A percentile compares a stretch with the other conserved stretches of the same genome.
Conservation (phyloP, 2,888 invertebrate genomes). For the Tipula vernalis region DNA sequence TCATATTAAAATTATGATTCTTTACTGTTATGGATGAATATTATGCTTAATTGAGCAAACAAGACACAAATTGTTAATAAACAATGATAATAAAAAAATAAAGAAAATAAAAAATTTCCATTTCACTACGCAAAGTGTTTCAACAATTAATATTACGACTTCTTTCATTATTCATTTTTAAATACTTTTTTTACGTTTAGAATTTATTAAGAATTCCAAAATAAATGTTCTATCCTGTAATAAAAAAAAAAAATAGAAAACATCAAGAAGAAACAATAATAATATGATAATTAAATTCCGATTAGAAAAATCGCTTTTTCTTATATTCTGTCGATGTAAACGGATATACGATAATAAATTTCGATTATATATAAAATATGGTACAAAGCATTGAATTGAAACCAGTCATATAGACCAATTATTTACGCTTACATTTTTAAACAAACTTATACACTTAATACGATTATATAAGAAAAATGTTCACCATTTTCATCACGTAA, state of each 20-base stretch:
- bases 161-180: neutral
- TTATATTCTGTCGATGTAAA: neutral
- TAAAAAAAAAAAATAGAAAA: neutral
- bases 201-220: neutral
- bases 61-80: neutral
- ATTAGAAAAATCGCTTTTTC: neutral
- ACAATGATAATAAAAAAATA: neutral
- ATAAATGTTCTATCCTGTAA: neutral
- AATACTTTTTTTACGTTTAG: neutral
- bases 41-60: neutral
- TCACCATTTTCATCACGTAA: neutral
- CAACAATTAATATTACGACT: neutral
- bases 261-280: neutral
- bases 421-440: too few species aligned
- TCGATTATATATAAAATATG: neutral
- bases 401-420: neutral
- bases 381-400: neutral
- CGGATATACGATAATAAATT: neutral
- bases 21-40: neutral
- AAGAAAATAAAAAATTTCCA: neutral
- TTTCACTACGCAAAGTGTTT: neutral
- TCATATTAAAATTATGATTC: neutral
- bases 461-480: neutral
- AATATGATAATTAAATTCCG: neutral
- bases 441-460: neutral